Base-by-base conservation (phyloP, 2,797 vertebrate species). In the Danio kyathit region DNA sequence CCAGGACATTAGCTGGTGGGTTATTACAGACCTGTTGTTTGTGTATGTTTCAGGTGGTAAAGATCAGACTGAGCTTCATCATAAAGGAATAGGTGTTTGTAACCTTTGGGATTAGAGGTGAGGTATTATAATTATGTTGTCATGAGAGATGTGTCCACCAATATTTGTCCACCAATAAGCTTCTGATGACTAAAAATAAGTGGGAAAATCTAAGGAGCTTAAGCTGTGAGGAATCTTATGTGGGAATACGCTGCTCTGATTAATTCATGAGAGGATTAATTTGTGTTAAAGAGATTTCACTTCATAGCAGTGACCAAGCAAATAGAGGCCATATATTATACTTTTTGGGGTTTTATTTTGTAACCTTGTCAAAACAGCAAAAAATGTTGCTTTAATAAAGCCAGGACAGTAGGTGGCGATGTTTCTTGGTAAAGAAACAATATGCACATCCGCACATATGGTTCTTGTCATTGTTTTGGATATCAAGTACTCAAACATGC, bases 211-310 rank as follows among this genome's bases (percentile, higher is more conserved):
- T 46, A 57, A 52, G 57, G 17, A 74, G 56, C 56, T 38, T 60
- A 72, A 64, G 59, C 56, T 60, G 43, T 74, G 56, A 60, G 41
- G 60, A 74, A 60, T n/a, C 54, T 59, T 46, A 8, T 60, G 57
- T 52, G 56, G 17, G 51, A 40, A 52, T 52, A 43, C 0, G n/a
- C 14, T 7, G 14, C 13, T 43, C 44, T 71, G 14, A 80, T 61
- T 19, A 19, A 52, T 72, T 43, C 78, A 65, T 48, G 71, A 60
- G 43, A 60, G 56, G 71, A 60, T 74, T 74, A 38, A 48, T 74
- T 74, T 74, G 56, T 0, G 71, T 38, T 74, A 74, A 0, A 4
- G 41, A 46, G 54, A 74, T 46, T 60, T 74, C 19, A 29, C 41
- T 74, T 41, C 13, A 46, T 14, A 7, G 17, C 12, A 3, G 13